Percentiles rank a stretch among this genome's conserved stretches.
Evolutionary conservation across 2,113 vertebrate genomes (phyloP).

Genomic region (Struthio camelus): DNA sequence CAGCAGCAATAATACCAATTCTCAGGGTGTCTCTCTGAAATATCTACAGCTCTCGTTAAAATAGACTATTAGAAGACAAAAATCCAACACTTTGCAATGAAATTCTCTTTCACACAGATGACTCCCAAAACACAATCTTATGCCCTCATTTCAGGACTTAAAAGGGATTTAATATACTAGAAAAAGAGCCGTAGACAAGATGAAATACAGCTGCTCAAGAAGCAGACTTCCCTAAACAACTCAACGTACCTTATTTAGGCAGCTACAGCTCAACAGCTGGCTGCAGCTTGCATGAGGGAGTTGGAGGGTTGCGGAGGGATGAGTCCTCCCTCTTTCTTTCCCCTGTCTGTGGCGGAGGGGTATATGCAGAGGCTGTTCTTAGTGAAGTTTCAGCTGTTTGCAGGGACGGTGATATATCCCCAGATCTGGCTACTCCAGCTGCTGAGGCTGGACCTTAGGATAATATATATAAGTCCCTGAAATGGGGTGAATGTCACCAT

Average conservation of each 20-base stretch:
- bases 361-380: neutral
- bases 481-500: neutral
- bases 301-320: neutral
- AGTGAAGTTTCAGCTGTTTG: fast-evolving
- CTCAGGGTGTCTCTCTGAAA: neutral
- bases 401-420: fast-evolving
- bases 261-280: slow-evolving; percentile 14
- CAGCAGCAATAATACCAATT: neutral
- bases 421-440: neutral
- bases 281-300: neutral
- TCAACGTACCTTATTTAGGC: neutral
- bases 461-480: neutral
- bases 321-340: neutral
- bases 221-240: neutral
- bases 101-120: neutral
- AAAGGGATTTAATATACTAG: neutral
- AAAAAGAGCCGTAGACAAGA: neutral
- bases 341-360: fast-evolving
- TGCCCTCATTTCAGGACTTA: neutral
- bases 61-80: neutral
- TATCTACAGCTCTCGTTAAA: neutral
- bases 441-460: neutral
- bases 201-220: neutral
- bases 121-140: neutral
- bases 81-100: neutral